Base-by-base conservation (phyloP, 2,797 vertebrate genomes). In the Spea hammondii region DNA sequence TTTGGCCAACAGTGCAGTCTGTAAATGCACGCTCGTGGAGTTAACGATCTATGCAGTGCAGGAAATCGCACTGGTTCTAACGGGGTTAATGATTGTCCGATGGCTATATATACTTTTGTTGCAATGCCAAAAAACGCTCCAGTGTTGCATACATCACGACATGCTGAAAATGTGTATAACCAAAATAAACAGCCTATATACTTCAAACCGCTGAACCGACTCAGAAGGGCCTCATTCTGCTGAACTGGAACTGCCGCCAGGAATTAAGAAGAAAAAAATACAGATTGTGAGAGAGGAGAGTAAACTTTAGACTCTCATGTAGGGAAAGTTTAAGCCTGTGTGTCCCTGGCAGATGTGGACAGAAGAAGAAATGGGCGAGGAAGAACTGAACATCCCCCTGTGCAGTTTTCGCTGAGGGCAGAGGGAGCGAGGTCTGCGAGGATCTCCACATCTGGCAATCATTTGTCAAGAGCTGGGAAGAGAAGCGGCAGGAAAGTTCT, bases 401-500 rank as follows among this genome's bases (percentile, higher is more conserved):
- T 92, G 91, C 91, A 94, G 90, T 91, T 12, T 91, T 92, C 92
- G 88, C 76, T 76, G 88, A 89, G 86, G 88, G 84, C 87, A 92
- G 87, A 85, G 73, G 46, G 73, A 76, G 53, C 89, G 86, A 92
- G 86, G 80, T 84, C 85, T 86, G 91, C 86, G 91, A 90, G 89
- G 92, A 93, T 90, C 86, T 90, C 69, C 93, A 95, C 96, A 97
- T 97, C 96, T 98, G 96, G 94, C 94, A 95, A 95, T 95, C 93
- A 94, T 97, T 97, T 97, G 94, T 96, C 92, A 94, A 88, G 92
- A 93, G 93, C 93, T 94, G 94, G 93, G 93, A 95, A 94, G 94
- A 95, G 93, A 95, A 77, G 94, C 94, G 90, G 95, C 96, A 98
- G 96, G 96, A 98, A 97, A 95, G 92, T 90, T 96, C 92, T 93